Conservation (phyloP, 2,888 invertebrate genomes). For the Pammene aurita region DNA sequence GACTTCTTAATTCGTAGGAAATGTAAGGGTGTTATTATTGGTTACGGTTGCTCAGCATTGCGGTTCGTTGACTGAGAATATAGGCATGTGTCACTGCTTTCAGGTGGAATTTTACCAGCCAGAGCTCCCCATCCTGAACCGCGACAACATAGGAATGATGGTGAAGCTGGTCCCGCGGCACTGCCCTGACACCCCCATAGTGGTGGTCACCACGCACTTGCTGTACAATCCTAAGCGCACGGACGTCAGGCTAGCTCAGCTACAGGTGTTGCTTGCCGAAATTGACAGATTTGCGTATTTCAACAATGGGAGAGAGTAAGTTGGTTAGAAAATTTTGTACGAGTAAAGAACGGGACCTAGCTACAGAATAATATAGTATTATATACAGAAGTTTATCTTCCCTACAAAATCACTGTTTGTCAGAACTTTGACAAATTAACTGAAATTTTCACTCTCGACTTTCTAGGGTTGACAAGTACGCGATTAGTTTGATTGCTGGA, state of each 20-base stretch:
- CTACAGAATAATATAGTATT: no score
- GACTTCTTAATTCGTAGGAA: no score
- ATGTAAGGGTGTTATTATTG: no score
- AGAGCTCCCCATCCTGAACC: slow-evolving; percentile 86
- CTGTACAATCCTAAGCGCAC: slow-evolving; percentile 95
- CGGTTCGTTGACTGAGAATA: background rate
- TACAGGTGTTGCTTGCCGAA: slow-evolving; percentile 92
- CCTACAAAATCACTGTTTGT: no score
- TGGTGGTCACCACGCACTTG: slow-evolving; percentile 96
- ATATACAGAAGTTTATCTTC: no score
- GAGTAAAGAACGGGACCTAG: no score
- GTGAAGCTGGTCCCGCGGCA: slow-evolving; percentile 86
- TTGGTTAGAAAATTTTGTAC: slow-evolving; percentile 30
- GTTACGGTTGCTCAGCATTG: background rate
- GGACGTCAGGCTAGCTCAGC: slow-evolving; percentile 95
- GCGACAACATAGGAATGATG: slow-evolving; percentile 94
- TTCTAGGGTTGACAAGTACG: no score
- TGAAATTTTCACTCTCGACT: no score
- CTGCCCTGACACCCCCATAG: slow-evolving; percentile 80
- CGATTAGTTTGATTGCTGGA: no score
- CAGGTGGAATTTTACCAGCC: slow-evolving; percentile 86
- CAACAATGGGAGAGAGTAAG: slow-evolving; percentile 58
- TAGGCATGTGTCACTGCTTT: slow-evolving; percentile 47
- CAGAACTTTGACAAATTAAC: no score
- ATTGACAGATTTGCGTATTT: slow-evolving; percentile 89